Conservation (phyloP, 2,888 invertebrate genomes). For the Xestia rhomboidea region DNA sequence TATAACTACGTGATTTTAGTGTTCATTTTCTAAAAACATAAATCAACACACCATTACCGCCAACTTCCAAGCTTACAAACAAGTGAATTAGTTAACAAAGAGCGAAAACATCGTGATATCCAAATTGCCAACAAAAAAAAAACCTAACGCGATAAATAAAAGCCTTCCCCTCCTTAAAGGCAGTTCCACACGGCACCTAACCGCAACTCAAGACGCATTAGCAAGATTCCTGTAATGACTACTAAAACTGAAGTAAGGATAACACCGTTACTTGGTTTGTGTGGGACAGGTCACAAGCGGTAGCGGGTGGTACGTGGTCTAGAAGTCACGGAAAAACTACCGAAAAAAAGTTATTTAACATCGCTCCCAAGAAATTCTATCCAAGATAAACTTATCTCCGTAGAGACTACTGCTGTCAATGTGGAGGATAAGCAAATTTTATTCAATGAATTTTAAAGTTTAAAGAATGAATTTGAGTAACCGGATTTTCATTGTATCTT, state of each 20-base stretch:
- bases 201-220: constrained; percentile 79
- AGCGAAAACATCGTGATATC: constrained; percentile 48
- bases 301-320: constrained; percentile 11
- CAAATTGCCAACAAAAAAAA: constrained; percentile 57
- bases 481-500: background rate
- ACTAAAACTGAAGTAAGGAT: constrained; percentile 85
- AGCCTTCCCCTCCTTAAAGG: constrained; percentile 59
- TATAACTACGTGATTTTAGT: background rate
- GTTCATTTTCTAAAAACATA: constrained; percentile 1
- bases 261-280: constrained; percentile 76
- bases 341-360: too few species aligned
- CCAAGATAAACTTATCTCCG: background rate
- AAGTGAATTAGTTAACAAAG: constrained; percentile 53
- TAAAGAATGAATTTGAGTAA: background rate
- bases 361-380: background rate
- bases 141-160: constrained; percentile 58
- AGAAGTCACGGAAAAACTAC: background rate
- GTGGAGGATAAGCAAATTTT: background rate
- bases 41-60: constrained; percentile 10
- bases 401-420: background rate
- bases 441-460: background rate
- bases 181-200: constrained; percentile 64
- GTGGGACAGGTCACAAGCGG: constrained; percentile 67
- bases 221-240: constrained; percentile 82
- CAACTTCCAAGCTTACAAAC: constrained; percentile 32